Conservation (phyloP, 2,888 invertebrate species). For the Blastobasis adustella region DNA sequence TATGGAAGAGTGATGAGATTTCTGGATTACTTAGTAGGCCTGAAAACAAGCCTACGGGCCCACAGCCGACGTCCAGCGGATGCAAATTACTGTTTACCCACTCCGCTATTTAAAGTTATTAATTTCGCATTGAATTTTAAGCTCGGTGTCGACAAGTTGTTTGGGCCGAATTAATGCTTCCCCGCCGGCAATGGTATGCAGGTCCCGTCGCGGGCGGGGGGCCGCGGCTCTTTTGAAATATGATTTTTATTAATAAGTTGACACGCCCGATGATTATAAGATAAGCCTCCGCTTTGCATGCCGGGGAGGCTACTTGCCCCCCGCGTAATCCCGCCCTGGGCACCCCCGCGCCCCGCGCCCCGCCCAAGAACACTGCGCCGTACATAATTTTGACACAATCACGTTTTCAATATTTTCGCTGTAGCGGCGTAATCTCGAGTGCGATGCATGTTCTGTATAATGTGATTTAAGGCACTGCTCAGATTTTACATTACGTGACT, state of each 20-base stretch:
- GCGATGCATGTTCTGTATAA: too few species aligned
- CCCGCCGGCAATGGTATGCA: constrained; percentile 41
- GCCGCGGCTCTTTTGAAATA: constrained; percentile 60
- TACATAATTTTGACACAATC: constrained; percentile 2
- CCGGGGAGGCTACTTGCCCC: constrained; percentile 54
- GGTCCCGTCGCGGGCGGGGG: constrained; percentile 37
- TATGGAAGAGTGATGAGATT: too few species aligned
- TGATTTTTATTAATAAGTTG: constrained; percentile 76
- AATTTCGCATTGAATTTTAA: constrained; percentile 30
- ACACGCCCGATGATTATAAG: constrained; percentile 75
- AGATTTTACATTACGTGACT: too few species aligned
- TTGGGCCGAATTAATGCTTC: constrained; percentile 38
- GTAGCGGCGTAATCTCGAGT: not conserved
- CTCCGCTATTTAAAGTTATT: constrained; percentile 15
- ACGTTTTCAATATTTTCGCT: constrained; percentile 2
- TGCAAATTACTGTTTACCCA: too few species aligned
- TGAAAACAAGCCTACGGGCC: too few species aligned
- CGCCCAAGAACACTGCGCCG: constrained; percentile 8
- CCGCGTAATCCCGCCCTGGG: constrained; percentile 51
- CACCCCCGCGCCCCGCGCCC: constrained; percentile 31
- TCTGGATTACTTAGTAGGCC: too few species aligned
- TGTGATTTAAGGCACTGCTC: too few species aligned
- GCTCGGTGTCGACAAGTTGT: constrained; percentile 37
- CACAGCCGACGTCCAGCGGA: too few species aligned
- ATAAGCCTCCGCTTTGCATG: constrained; percentile 74